Percentiles rank a stretch among this genome's conserved stretches.
These are phyloP conservation scores for Otocyon megalotis DNA, from an alignment of 2,113 vertebrate genomes.

Conservation along the genomic window DNA sequence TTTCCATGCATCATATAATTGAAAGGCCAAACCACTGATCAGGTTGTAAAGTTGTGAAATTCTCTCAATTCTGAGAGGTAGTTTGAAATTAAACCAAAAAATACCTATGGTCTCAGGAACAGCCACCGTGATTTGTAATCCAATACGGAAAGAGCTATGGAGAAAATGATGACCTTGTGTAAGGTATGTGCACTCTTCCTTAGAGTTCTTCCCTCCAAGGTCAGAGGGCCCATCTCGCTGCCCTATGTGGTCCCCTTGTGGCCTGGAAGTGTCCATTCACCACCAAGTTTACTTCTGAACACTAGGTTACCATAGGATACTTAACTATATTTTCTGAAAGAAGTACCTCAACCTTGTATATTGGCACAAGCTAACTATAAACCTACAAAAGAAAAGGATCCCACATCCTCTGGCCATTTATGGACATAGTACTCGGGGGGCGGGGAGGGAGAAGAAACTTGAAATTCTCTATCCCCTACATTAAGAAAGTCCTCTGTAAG, in stretches of 20 bases:
- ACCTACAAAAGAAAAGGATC: slow-evolving; percentile 52
- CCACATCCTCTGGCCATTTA: slow-evolving; percentile 66
- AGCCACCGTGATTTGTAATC: not conserved
- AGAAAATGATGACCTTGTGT: not conserved
- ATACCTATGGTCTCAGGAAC: not conserved
- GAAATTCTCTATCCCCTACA: slow-evolving; percentile 61
- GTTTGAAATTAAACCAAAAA: slow-evolving; percentile 48
- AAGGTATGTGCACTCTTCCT: not conserved
- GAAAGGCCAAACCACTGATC: not conserved
- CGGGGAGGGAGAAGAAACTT: not conserved
- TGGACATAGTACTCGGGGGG: slow-evolving; percentile 9
- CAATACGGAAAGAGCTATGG: not conserved
- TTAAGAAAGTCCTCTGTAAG: slow-evolving; percentile 54
- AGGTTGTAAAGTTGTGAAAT: not conserved
- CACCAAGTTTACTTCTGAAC: slow-evolving; percentile 36
- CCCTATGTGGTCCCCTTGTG: not conserved
- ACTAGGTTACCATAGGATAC: slow-evolving; percentile 42
- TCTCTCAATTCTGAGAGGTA: slow-evolving; percentile 11
- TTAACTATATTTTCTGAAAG: slow-evolving; percentile 60
- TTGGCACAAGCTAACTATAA: slow-evolving; percentile 61
- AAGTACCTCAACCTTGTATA: slow-evolving; percentile 21
- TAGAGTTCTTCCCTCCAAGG: not conserved
- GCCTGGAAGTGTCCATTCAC: not conserved
- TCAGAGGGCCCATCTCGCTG: not conserved
- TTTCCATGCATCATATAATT: not conserved